Percentiles rank a stretch among this genome's conserved stretches.
Evolutionary conservation across 2,888 invertebrate genomes (phyloP).

Genomic region (Melieria omissa): DNA sequence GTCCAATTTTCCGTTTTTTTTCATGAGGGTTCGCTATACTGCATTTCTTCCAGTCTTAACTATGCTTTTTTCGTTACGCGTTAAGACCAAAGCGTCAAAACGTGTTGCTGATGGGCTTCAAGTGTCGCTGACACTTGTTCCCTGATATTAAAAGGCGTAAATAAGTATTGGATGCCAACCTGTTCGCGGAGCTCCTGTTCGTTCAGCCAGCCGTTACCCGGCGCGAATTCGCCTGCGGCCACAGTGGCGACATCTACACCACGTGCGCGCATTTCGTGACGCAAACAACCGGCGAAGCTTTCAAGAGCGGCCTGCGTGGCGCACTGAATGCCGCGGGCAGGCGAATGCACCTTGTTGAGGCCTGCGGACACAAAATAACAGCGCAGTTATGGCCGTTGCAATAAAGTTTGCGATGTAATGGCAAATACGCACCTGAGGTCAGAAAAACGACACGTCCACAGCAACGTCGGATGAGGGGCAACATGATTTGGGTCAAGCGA

Average conservation of each 20-base stretch:
- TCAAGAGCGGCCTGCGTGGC: conserved; percentile 83
- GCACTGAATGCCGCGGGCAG: conserved; percentile 84
- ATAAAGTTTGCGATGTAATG: not conserved
- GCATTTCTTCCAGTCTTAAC: too few relatives aligned
- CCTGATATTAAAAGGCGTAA: conserved; percentile 7
- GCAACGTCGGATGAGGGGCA: conserved; percentile 81
- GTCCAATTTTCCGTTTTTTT: too few relatives aligned
- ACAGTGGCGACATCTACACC: conserved; percentile 86
- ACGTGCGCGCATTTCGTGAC: conserved; percentile 81
- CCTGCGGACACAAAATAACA: conserved; percentile 49
- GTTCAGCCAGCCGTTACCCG: conserved; percentile 82
- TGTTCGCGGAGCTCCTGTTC: conserved; percentile 75
- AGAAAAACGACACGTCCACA: conserved; percentile 84
- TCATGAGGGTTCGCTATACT: too few relatives aligned
- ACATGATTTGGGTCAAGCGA: conserved; percentile 80
- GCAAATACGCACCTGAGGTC: conserved; percentile 72
- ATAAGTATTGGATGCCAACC: conserved; percentile 51
- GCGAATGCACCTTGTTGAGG: conserved; percentile 81
- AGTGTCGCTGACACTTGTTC: conserved; percentile 3
- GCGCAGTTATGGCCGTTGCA: conserved; percentile 16
- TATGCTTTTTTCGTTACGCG: not conserved
- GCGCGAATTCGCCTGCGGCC: conserved; percentile 86
- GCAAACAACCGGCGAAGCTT: conserved; percentile 81
- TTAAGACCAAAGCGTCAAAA: not conserved
- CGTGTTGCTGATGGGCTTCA: not conserved